phyloP scores from a whole-genome alignment of 35 echinoderm and acorn worm genomes.

The Nesometra sesokonis region DNA sequence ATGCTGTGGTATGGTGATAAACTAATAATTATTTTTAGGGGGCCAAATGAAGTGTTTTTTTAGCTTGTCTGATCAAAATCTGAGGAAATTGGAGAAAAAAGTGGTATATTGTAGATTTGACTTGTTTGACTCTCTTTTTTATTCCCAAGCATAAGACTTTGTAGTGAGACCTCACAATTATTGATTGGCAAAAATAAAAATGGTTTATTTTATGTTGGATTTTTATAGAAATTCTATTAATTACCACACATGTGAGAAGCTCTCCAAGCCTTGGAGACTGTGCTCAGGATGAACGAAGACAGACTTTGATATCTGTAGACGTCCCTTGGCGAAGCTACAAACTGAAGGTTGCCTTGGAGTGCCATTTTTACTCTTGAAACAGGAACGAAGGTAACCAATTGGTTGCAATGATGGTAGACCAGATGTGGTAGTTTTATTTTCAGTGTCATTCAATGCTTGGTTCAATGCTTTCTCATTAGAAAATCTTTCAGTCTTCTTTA shows the following conservation, averaged over 20 bases:
- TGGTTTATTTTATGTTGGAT: background rate
- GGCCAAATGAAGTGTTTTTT: too few species aligned
- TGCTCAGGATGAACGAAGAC: conserved; percentile 70
- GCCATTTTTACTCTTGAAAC: conserved; percentile 99
- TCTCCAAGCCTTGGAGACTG: conserved; percentile 61
- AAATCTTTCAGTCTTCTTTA: background rate
- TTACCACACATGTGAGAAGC: conserved; percentile 96
- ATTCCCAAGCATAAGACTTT: too few species aligned
- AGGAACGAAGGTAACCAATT: conserved; percentile 82
- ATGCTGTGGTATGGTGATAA: too few species aligned
- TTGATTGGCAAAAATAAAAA: background rate
- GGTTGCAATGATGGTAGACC: conserved; percentile 2
- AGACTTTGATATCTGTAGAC: conserved; percentile 52
- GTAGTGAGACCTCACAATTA: too few species aligned
- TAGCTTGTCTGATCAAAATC: too few species aligned
- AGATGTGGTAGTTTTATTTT: background rate
- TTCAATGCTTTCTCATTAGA: too few species aligned
- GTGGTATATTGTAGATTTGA: too few species aligned
- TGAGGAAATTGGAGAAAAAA: too few species aligned
- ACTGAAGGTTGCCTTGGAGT: conserved; percentile 88
- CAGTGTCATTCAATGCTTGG: too few species aligned
- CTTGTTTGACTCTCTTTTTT: too few species aligned
- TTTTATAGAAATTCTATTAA: background rate
- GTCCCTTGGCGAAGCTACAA: conserved; percentile 68
- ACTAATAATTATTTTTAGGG: too few species aligned